A percentile compares a stretch with the other conserved stretches of the same genome.
phyloP scores from a whole-genome alignment of 2,888 invertebrate species.

The Criorhina ranunculi region DNA sequence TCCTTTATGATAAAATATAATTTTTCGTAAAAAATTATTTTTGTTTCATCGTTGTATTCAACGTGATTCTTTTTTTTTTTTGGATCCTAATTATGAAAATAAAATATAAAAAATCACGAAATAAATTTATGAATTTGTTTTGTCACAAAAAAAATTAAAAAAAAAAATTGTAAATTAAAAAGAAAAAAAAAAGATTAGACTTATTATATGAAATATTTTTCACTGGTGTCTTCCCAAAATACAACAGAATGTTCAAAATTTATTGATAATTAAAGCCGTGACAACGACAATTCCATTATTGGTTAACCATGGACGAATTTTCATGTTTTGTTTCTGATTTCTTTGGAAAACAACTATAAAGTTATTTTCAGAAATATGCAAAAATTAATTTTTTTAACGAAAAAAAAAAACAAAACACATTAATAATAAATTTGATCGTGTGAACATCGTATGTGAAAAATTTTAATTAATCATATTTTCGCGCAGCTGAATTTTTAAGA shows the following conservation, averaged over 20 bases:
- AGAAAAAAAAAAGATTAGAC: constrained; percentile 7
- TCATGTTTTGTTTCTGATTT: not conserved
- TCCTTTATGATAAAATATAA: constrained; percentile 40
- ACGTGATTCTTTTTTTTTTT: constrained; percentile 3
- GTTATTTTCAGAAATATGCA: constrained; percentile 39
- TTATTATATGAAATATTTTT: constrained; percentile 37
- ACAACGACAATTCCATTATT: constrained; percentile 49
- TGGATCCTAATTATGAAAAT: constrained; percentile 58
- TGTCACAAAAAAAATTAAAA: constrained; percentile 33
- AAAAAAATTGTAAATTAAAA: constrained; percentile 18
- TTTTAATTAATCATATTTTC: constrained; percentile 52
- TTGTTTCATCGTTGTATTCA: constrained; percentile 27
- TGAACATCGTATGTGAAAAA: constrained; percentile 18
- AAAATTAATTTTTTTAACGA: constrained; percentile 26
- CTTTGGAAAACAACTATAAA: constrained; percentile 11
- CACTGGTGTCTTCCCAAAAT: constrained; percentile 20
- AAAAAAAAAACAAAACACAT: not conserved
- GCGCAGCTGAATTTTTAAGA: constrained; percentile 21
- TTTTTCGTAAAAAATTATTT: constrained; percentile 50
- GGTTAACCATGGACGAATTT: constrained; percentile 28
- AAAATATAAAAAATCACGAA: constrained; percentile 56
- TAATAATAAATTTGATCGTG: constrained; percentile 19
- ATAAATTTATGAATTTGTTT: constrained; percentile 69
- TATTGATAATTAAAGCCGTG: constrained; percentile 46
- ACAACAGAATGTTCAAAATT: constrained; percentile 17